Conservation (phyloP, 2,113 vertebrate genomes). For the Hyaena hyaena region DNA sequence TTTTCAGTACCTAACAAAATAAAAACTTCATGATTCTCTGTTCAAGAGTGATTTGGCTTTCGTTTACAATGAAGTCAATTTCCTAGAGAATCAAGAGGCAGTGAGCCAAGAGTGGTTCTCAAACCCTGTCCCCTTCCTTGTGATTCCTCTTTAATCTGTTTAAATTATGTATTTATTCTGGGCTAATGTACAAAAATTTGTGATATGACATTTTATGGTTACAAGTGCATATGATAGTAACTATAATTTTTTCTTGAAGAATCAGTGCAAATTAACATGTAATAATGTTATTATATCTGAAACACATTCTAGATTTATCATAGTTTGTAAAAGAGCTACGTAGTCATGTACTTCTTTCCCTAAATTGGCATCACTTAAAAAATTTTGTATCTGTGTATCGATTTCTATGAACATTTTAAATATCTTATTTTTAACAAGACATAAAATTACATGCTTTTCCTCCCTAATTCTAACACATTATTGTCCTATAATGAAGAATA, state of each 20-base stretch:
- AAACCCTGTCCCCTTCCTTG: not conserved
- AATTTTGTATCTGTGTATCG: not conserved
- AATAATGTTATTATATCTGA: not conserved
- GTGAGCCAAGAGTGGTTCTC: not conserved
- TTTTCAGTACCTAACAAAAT: not conserved
- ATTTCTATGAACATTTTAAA: slow-evolving; percentile 31
- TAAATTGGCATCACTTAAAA: not conserved
- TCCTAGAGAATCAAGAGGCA: not conserved
- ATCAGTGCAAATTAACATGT: not conserved
- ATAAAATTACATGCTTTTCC: not conserved
- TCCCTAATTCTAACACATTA: not conserved
- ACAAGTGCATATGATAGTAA: not conserved
- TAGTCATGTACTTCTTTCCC: not conserved
- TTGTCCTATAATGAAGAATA: not conserved
- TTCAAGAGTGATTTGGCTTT: not conserved
- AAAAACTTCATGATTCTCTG: not conserved
- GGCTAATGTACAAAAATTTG: not conserved
- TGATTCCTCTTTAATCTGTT: not conserved
- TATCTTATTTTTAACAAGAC: not conserved
- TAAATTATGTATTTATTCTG: not conserved
- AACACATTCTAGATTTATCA: not conserved
- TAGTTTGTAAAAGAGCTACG: not conserved
- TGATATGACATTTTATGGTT: not conserved
- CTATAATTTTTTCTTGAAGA: not conserved
- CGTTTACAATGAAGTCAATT: not conserved